Percentiles rank a stretch among this genome's conserved stretches.
Conservation (phyloP, 2,888 invertebrate species). For the Xestia xanthographa region DNA sequence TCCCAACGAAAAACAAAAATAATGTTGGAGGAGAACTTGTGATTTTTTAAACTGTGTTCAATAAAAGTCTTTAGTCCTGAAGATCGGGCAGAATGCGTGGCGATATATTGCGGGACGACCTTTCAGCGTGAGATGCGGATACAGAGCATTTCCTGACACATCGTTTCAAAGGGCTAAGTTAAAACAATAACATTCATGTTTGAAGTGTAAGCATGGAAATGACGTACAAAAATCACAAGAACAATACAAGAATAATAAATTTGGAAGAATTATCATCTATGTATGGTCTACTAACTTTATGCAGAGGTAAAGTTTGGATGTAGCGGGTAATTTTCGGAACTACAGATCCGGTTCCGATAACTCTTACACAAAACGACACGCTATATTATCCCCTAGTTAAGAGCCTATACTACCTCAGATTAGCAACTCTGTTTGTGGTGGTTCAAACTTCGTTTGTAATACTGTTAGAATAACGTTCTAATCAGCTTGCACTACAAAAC, state of each 20-base stretch:
- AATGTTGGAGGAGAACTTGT: neutral
- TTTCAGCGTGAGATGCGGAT: constrained; percentile 35
- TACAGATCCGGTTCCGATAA: neutral
- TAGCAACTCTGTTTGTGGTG: too few relatives aligned
- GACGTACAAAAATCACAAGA: neutral
- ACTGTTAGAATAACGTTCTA: too few relatives aligned
- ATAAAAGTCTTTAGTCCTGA: constrained; percentile 12
- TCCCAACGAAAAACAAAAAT: neutral
- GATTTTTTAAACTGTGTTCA: neutral
- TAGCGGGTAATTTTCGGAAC: neutral
- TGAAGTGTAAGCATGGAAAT: neutral
- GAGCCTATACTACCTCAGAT: too few relatives aligned
- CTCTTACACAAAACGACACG: neutral
- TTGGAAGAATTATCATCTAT: neutral
- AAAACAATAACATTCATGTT: neutral
- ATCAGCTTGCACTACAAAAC: too few relatives aligned
- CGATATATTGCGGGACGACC: constrained; percentile 20
- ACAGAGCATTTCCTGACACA: constrained; percentile 30
- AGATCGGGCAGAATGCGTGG: constrained; percentile 31
- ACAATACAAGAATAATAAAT: neutral
- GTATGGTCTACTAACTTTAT: neutral
- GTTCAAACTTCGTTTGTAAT: too few relatives aligned
- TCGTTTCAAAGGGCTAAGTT: neutral
- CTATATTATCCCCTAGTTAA: too few relatives aligned
- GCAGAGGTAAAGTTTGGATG: neutral